phyloP scores from a whole-genome alignment of 2,888 invertebrate genomes.

The Junonia oenone region DNA sequence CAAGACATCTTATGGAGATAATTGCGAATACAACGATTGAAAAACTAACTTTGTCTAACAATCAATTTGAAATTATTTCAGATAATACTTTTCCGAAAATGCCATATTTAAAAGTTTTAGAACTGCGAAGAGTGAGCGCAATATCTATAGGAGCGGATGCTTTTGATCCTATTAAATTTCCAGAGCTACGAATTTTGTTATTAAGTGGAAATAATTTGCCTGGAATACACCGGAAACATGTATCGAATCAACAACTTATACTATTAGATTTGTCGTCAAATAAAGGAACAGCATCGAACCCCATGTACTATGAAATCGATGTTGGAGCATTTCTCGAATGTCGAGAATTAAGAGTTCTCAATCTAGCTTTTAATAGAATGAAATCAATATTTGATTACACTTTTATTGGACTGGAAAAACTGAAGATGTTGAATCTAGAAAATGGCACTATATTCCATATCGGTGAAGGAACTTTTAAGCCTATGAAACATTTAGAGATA shows the following conservation, averaged over 20 bases:
- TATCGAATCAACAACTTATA: slow-evolving; percentile 65
- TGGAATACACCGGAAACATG: slow-evolving; percentile 69
- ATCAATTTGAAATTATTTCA: slow-evolving; percentile 77
- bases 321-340: slow-evolving; percentile 70
- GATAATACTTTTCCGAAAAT: slow-evolving; percentile 76
- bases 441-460: slow-evolving; percentile 75
- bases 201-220: slow-evolving; percentile 76
- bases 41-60: slow-evolving; percentile 66
- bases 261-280: slow-evolving; percentile 75
- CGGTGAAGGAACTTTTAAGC: slow-evolving; percentile 63
- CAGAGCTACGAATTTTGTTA: slow-evolving; percentile 70
- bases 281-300: slow-evolving; percentile 56
- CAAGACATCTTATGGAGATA: slow-evolving; percentile 61
- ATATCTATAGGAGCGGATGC: slow-evolving; percentile 66
- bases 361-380: slow-evolving; percentile 76
- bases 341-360: slow-evolving; percentile 64
- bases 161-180: slow-evolving; percentile 65
- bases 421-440: slow-evolving; percentile 71
- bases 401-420: slow-evolving; percentile 69
- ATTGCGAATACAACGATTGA: slow-evolving; percentile 73
- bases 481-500: slow-evolving; percentile 59
- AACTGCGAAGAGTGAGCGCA: slow-evolving; percentile 74
- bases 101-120: slow-evolving; percentile 74
- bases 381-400: slow-evolving; percentile 69
- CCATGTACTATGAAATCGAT: slow-evolving; percentile 72